Evolutionary conservation across 1,140 invertebrate genomes (phyloP), one percentile per base, ranked within the genome.

Genomic region (Drosophila sucinea): DNA sequence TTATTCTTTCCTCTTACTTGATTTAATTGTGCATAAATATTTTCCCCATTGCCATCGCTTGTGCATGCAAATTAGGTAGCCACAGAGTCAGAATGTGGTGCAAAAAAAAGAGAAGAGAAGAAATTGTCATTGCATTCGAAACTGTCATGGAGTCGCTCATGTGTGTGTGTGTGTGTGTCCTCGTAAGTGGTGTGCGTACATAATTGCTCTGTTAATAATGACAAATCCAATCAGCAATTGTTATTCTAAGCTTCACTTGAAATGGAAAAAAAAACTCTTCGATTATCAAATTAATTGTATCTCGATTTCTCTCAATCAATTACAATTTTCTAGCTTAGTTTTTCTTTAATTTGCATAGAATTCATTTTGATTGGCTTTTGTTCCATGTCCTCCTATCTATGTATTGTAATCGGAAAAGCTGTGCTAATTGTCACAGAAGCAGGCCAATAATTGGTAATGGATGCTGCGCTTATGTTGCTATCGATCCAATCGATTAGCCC

Each of bases 1-100:
- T 82, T 83, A 85, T 87, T 79, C 62, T 57, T 74, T 85, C 62
- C 70, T 78, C 82, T 82, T 76, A 79, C 76, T 87, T 86, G 83
- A 82, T 87, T 86, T 87, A 85, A 85, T 85, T 85, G 82, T 82
- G 75, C 84, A 89, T 90, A 84, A 89, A 90, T 90, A 90, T 90
- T 90, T 89, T 85, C 57, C 44, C 60, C 73, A 71, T 70, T 74
- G 65, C 72, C 57, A 40, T 67, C 74, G 77, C 68, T 67, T 74
- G 41, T 73, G 77, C 81, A 84, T 87, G 70, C 76, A 81, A 84
- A 89, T 87, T 90, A 87, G 85, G 23, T 10, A 10, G 25, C 1
- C 8, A 23, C 60, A 33, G 25, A 55, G 38, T 51, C 44, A 25
- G 44, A 27, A 8, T 51, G 44, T 51, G 25, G 7, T 8, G 11